Percentiles rank a stretch among this genome's conserved stretches.
Conservation (phyloP, 2,113 vertebrate species). For the Pluvialis apricaria region DNA sequence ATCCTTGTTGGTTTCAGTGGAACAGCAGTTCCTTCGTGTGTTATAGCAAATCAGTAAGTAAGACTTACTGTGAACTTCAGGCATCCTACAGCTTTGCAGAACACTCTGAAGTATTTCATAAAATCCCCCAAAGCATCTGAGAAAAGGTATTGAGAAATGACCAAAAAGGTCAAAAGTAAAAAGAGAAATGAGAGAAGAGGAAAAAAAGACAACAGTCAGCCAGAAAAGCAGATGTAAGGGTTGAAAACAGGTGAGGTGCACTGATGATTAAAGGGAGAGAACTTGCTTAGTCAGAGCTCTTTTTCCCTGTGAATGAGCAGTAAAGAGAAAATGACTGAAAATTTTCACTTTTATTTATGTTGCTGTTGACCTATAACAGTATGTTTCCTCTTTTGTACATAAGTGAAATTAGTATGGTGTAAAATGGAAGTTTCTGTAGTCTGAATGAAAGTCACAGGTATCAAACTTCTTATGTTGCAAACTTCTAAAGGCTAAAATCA, state of each 20-base stretch:
- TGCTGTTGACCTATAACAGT: background rate
- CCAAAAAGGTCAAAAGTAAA: background rate
- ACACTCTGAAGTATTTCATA: background rate
- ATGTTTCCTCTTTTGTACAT: background rate
- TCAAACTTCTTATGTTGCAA: background rate
- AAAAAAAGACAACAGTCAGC: background rate
- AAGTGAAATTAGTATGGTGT: background rate
- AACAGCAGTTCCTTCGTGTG: background rate
- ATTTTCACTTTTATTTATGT: background rate
- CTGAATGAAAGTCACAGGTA: background rate
- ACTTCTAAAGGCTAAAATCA: background rate
- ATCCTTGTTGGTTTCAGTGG: background rate
- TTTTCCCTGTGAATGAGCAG: background rate
- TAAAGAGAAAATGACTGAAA: background rate
- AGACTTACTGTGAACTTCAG: background rate
- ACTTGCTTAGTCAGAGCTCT: background rate
- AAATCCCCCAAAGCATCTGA: background rate
- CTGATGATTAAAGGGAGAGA: background rate
- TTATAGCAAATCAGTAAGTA: background rate
- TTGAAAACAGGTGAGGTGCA: background rate
- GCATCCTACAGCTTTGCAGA: background rate
- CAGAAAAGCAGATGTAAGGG: background rate
- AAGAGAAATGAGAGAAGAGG: background rate
- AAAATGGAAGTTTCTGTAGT: background rate
- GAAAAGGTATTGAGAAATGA: background rate